Evolutionary conservation across 2,113 vertebrate species (phyloP), one percentile per base, ranked within the genome.

Genomic region (Coptodon bakossiorum): DNA sequence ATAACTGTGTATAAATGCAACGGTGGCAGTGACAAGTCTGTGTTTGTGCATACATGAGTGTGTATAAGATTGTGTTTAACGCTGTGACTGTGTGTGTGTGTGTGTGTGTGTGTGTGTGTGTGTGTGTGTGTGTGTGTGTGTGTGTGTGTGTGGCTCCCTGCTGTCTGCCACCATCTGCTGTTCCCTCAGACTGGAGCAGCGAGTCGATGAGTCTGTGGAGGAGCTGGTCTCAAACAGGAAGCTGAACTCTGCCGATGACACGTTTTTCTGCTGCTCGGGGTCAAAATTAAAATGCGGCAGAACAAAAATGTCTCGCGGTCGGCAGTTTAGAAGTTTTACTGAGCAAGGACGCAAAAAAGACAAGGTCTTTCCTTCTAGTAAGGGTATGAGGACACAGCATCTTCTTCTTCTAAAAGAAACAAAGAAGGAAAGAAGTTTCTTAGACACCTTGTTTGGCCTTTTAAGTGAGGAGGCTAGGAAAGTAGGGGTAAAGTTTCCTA

Each of bases 151-250:
- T 7, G 91, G 68, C 86, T 84, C 86, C 90, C 92, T 56, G 92
- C 89, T 81, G 93, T 81, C 82, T 56, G 40, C 38, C 79, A 88
- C 93, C 93, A 94, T 94, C 93, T 94, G 93, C 89, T 80, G 59
- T 45, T 87, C 80, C 24, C 14, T 68, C 38, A 78, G 73, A 66
- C 89, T 48, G 89, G 79, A 79, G 76, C 76, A 17, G 43, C 10
- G 79, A 84, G 43, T 59, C 1, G 84, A 56, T 3, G 89, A 80
- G 22, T 38, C n/a, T 81, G 81, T 6, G 85, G 82, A 90, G 61
- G 84, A 85, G 27, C 56, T 29, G 82, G 52, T 86, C 50, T 56
- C 63, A 56, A 59, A 80, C 82, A 50, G 56, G 66, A 63, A 87
- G 40, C 45, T 2, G 31, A 27, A 89, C 82, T 88, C 80, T 22